Evolutionary conservation across 2,113 vertebrate genomes (phyloP).

Genomic region (Parus major): DNA sequence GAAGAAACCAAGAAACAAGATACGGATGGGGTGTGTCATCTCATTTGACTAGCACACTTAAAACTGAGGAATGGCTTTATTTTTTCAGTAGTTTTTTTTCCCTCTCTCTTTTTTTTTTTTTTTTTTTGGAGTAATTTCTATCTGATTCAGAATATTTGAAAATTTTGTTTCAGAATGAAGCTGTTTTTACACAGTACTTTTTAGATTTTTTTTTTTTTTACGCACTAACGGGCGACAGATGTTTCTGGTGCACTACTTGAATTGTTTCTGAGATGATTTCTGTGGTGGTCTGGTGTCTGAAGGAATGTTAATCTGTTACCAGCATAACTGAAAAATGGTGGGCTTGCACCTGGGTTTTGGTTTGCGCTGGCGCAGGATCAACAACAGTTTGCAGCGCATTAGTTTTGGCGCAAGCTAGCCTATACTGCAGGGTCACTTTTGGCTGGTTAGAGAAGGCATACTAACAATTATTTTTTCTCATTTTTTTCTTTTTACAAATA

Average conservation of each 20-base stretch:
- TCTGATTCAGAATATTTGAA: not conserved
- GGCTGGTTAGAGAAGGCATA: conserved; percentile 86
- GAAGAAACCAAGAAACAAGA: not conserved
- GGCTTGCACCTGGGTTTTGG: conserved; percentile 90
- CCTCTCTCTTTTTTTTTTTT: not conserved
- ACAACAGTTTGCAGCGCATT: conserved; percentile 94
- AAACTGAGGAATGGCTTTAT: not conserved
- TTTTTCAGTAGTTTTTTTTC: not conserved
- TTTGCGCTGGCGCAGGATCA: conserved; percentile 97
- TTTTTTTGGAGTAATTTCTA: not conserved
- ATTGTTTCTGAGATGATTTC: not conserved
- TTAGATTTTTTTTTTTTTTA: not conserved
- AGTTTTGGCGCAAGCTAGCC: conserved; percentile 92
- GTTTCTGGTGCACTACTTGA: not conserved
- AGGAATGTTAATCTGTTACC: not conserved
- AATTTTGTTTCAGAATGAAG: fast-evolving
- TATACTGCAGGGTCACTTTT: conserved; percentile 99
- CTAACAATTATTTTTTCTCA: conserved; percentile 89
- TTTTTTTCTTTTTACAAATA: conserved; percentile 80
- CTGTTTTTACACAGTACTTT: fast-evolving
- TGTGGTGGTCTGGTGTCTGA: not conserved
- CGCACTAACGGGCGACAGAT: fast-evolving
- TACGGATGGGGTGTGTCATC: fast-evolving
- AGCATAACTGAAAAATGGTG: conserved; percentile 90
- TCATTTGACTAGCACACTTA: not conserved